Evolutionary conservation across 1,140 invertebrate genomes (phyloP), one percentile per base, ranked within the genome.

Genomic region (Zaprionus ghesquierei): DNA sequence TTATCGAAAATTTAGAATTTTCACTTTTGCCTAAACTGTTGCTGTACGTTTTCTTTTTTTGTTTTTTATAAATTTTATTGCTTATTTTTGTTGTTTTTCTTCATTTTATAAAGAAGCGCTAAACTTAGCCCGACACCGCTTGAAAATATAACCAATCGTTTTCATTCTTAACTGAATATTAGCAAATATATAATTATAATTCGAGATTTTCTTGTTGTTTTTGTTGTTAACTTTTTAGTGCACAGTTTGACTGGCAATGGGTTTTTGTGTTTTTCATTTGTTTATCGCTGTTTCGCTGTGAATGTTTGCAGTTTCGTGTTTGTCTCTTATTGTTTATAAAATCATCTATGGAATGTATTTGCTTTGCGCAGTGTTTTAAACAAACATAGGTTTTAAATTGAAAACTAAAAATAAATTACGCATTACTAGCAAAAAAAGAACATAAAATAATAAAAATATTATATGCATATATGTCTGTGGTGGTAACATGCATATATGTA

Each of bases 261-360:
- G 33, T 49, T 46, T 78, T 61, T 31, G 23, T 63, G 55, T 59
- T 77, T 31, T 44, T 55, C n/a, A 41, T 41, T 66, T 56, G 41
- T 75, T 70, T 15, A 41, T 41, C 35, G 35, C 35, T 41, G 35
- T 41, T 66, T 69, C 56, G 70, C 50, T 82, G 82, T 82, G 84
- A 84, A 84, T 87, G 82, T 84, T 87, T 89, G 63, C 35, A 78
- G 79, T 79, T 63, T 56, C 49, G 25, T 29, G 44, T 23, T 54
- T 54, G 50, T 65, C 23, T 69, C 29, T 69, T 81, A 81, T 29
- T 69, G 51, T 58, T 63, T 69, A 69, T 81, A 84, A 84, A 86
- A 81, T 87, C 72, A 61, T 87, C 75, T 81, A 87, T 86, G 82
- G 82, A 86, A 86, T 86, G 84, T 86, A 81, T 68, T 69, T 71